Evolutionary conservation across 2,113 vertebrate genomes (phyloP).

Genomic region (Sinocyclocheilus rhinocerous): DNA sequence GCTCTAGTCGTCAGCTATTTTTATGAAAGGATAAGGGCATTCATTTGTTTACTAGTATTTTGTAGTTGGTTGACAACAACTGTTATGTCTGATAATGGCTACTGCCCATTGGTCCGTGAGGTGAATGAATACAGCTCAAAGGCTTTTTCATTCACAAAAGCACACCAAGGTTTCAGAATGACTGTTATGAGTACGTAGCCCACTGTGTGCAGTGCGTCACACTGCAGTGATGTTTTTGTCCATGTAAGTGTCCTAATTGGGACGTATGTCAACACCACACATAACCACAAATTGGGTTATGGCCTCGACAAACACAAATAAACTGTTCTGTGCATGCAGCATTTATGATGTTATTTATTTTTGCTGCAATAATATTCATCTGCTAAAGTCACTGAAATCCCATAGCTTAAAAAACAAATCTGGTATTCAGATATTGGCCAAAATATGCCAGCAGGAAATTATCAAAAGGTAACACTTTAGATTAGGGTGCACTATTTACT

Average conservation of each 20-base stretch:
- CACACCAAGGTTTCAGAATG: conserved; percentile 39
- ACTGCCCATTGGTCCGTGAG: background rate
- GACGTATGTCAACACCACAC: background rate
- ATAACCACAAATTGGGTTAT: conserved; percentile 11
- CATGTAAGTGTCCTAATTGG: background rate
- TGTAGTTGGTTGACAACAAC: conserved; percentile 18
- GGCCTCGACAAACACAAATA: background rate
- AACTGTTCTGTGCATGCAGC: background rate
- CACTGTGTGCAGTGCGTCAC: conserved; percentile 12
- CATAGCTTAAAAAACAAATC: background rate
- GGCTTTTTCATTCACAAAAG: conserved; percentile 50
- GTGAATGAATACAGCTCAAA: conserved; percentile 36
- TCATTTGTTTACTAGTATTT: background rate
- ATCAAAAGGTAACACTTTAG: too few species aligned
- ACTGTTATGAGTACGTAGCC: conserved; percentile 15
- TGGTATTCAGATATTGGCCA: background rate
- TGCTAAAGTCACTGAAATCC: background rate
- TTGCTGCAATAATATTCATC: background rate
- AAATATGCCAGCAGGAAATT: too few species aligned
- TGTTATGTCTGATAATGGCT: conserved; percentile 13
- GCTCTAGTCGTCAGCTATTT: background rate
- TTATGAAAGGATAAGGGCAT: conserved; percentile 1
- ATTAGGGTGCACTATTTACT: too few species aligned
- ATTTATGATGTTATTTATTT: background rate
- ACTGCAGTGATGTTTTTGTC: background rate